These are phyloP conservation scores for Heteromyza rotundicornis DNA, from an alignment of 2,888 invertebrate genomes.

Conservation along the genomic window DNA sequence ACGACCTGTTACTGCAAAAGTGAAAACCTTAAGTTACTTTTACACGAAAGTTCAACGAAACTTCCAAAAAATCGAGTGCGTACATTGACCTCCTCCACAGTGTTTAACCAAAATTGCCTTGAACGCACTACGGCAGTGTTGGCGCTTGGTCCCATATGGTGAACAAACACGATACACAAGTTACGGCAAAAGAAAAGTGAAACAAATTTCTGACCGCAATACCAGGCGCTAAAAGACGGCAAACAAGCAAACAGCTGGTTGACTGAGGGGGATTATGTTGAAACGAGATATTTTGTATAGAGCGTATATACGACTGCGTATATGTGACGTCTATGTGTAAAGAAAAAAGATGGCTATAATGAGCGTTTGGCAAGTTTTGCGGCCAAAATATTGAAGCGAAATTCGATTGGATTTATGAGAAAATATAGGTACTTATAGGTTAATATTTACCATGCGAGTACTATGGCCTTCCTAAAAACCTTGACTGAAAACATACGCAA, in stretches of 20 bases:
- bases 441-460: too few relatives aligned
- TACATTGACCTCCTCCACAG: conserved; percentile 1
- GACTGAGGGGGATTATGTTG: too few relatives aligned
- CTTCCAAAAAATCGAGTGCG: conserved; percentile 9
- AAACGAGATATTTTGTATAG: too few relatives aligned
- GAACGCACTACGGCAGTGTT: not conserved
- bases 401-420: too few relatives aligned
- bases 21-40: conserved; percentile 19
- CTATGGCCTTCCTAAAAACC: too few relatives aligned
- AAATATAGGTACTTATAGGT: too few relatives aligned
- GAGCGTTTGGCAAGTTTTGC: too few relatives aligned
- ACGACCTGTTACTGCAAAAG: conserved; percentile 10
- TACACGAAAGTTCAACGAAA: conserved; percentile 19
- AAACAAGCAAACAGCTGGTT: conserved; percentile 15
- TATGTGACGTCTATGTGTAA: too few relatives aligned
- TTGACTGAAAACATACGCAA: too few relatives aligned
- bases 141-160: not conserved
- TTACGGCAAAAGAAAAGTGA: conserved; percentile 51
- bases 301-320: too few relatives aligned
- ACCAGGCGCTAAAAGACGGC: conserved; percentile 35
- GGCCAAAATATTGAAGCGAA: too few relatives aligned
- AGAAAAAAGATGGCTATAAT: too few relatives aligned
- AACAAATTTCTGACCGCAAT: conserved; percentile 52
- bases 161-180: conserved; percentile 5
- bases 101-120: not conserved